Base-by-base conservation (phyloP, 2,113 vertebrate species). In the Triplophysa tibetana region DNA sequence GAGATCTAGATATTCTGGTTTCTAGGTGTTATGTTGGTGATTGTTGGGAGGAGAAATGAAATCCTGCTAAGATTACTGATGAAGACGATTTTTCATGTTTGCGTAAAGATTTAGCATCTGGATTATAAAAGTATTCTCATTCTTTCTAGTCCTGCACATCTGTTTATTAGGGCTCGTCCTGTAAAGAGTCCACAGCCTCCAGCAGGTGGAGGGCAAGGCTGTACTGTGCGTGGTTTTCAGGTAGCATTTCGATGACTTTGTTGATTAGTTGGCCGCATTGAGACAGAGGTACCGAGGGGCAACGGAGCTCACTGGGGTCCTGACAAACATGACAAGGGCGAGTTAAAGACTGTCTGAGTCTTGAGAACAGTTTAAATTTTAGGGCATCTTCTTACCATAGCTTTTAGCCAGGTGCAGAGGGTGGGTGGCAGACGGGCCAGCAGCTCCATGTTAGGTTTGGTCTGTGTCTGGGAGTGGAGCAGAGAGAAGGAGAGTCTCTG, bases 401-500 rank as follows among this genome's bases (percentile, higher is more conserved):
- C 96, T 85, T 98, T 99, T 66, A 99, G 93, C 98, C 98, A 99
- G 0, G 98, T 98, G 83, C 96, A 97, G 12, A 99, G 93, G 0
- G 93, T 96, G 10, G 97, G 95, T 0, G 97, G 95, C 23, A 99
- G 93, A 52, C 96, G 90, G 48, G 94, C 92, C 1, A 99, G 93
- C 80, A 99, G 89, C 86, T 99, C 98, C 96, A 95, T 94, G 8
- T 95, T 95, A 0, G 95, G 88, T 77, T 91, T 94, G 0, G 95
- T 96, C 88, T 92, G 94, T 0, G 93, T 95, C 87, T 96, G 96
- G 0, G 86, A 90, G 54, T 95, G 95, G 12, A 99, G 93, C 64
- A 99, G 89, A 0, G 92, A 87, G 0, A 94, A 95, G 1, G 96
- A 94, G 88, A 98, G 88, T 78, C 98, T 93, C 92, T 99, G 97